Evolutionary conservation across 2,797 vertebrate genomes (phyloP).

Genomic region (Champsocephalus gunnari): DNA sequence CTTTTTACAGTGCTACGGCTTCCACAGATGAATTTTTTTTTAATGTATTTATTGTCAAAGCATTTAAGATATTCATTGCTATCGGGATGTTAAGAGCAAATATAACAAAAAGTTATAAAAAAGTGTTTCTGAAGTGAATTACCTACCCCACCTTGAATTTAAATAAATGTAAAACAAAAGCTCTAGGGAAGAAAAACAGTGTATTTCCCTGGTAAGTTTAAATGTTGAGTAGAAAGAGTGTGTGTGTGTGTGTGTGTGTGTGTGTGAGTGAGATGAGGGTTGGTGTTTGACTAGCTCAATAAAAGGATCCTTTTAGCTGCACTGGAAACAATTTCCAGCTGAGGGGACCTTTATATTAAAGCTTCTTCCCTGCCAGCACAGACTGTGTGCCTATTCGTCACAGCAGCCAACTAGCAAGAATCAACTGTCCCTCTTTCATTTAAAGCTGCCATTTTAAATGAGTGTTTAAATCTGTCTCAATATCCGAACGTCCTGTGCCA

Average conservation of each 20-base stretch:
- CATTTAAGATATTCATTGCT: too few relatives aligned
- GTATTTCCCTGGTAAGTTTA: too few relatives aligned
- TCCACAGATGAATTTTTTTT: too few relatives aligned
- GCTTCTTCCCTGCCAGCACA: constrained; percentile 43
- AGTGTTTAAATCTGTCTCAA: constrained; percentile 46
- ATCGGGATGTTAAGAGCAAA: too few relatives aligned
- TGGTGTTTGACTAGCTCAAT: constrained; percentile 74
- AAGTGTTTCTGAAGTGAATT: too few relatives aligned
- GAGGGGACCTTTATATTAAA: constrained; percentile 78
- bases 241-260: neutral
- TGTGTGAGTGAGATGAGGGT: constrained; percentile 16
- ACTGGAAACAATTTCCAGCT: constrained; percentile 83
- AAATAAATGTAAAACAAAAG: constrained; percentile 45
- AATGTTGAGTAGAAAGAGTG: too few relatives aligned
- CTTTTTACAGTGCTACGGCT: too few relatives aligned
- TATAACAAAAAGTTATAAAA: too few relatives aligned
- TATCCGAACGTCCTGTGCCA: constrained; percentile 30
- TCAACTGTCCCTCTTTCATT: constrained; percentile 48
- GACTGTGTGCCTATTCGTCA: constrained; percentile 22
- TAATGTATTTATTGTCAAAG: too few relatives aligned
- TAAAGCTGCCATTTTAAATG: constrained; percentile 54
- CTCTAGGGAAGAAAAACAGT: neutral
- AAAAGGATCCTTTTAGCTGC: constrained; percentile 82
- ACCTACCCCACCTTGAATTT: constrained; percentile 6
- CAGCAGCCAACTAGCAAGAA: constrained; percentile 38